phyloP scores from a whole-genome alignment of 2,113 vertebrate genomes.

The Mormyrus lacerda region DNA sequence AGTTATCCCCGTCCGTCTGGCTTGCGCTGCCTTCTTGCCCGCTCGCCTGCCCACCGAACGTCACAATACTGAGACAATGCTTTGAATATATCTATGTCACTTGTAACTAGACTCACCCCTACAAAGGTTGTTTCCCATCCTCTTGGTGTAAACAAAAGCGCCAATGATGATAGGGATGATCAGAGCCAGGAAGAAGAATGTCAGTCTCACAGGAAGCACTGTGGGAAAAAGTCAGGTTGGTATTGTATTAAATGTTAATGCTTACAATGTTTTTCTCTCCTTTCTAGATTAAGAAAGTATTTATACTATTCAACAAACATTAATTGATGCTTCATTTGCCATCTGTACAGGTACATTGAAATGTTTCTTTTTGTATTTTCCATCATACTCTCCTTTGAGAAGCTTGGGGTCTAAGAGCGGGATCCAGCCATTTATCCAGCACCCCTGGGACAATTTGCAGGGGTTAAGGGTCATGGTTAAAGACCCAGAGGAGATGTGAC shows the following conservation, averaged over 20 bases:
- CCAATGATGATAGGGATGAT: background rate
- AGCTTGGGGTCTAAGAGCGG: background rate
- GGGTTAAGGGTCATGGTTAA: background rate
- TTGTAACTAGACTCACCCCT: background rate
- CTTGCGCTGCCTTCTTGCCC: no score
- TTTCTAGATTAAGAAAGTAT: background rate
- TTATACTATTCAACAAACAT: background rate
- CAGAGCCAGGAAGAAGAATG: background rate
- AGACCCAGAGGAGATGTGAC: background rate
- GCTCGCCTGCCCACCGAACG: no score
- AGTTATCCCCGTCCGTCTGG: no score
- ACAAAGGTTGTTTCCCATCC: no score
- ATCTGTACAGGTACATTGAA: background rate
- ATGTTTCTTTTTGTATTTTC: background rate
- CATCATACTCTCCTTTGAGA: background rate
- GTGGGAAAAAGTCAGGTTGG: background rate
- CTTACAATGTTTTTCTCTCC: background rate
- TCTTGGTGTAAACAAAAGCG: background rate
- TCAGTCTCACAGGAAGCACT: background rate
- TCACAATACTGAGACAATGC: background rate
- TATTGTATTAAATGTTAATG: background rate
- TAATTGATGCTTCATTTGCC: background rate
- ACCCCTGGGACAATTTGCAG: background rate
- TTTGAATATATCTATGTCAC: background rate
- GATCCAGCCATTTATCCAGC: background rate